A percentile compares a stretch with the other conserved stretches of the same genome.
phyloP scores from a whole-genome alignment of 2,113 vertebrate species.

The Mesoclemmys tuberculata region DNA sequence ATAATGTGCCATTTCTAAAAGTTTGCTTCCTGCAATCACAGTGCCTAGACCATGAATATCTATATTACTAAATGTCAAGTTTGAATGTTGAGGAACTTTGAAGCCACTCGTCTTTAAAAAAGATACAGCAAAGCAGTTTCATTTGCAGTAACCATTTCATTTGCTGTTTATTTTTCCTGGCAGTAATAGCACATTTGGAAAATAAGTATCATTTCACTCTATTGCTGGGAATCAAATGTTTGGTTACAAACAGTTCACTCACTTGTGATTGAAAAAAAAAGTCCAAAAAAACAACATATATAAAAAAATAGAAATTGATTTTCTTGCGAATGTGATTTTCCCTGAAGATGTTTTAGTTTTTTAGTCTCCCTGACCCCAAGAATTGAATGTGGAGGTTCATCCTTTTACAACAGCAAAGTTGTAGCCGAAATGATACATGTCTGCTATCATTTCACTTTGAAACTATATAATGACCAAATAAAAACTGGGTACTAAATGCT shows the following conservation, averaged over 20 bases:
- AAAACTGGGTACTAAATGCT: not conserved
- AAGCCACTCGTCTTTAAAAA: not conserved
- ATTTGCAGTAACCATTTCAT: not conserved
- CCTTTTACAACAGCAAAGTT: not conserved
- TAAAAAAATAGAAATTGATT: not conserved
- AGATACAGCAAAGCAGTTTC: not conserved
- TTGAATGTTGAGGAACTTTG: not conserved
- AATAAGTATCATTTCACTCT: not conserved
- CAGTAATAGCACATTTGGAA: not conserved
- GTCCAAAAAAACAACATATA: not conserved
- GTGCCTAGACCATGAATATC: not conserved
- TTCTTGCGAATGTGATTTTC: not conserved
- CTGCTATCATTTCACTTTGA: not conserved
- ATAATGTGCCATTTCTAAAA: not conserved
- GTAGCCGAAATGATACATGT: not conserved
- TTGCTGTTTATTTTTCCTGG: not conserved
- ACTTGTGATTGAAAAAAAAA: not conserved
- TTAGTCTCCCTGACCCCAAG: not conserved
- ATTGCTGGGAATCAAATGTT: not conserved
- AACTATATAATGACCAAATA: not conserved
- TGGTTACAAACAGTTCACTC: not conserved
- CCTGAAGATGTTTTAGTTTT: not conserved
- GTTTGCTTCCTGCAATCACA: not conserved
- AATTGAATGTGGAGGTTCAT: not conserved
- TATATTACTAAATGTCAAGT: conserved; percentile 7